These are phyloP conservation scores for Drosophila peninsularis DNA, from an alignment of 2,888 invertebrate species.

Conservation along the genomic window DNA sequence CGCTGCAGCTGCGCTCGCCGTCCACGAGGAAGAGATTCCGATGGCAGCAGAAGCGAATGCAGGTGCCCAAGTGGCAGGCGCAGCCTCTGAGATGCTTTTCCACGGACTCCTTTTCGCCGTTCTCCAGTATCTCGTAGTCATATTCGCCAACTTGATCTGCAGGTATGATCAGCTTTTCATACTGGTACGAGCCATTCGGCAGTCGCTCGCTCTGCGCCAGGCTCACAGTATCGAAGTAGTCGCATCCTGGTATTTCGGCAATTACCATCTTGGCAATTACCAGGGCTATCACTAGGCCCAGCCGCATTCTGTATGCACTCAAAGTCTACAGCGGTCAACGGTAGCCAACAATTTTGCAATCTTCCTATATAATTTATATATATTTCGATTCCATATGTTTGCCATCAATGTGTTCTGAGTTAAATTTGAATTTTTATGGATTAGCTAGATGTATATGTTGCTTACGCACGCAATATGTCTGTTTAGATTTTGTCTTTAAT, in stretches of 20 bases:
- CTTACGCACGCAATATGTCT: no score
- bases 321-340: no score
- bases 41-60: conserved; percentile 77
- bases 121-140: conserved; percentile 42
- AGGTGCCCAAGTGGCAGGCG: conserved; percentile 72
- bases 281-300: not conserved
- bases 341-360: not conserved
- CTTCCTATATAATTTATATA: not conserved
- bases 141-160: conserved; percentile 47
- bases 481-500: no score
- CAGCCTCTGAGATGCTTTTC: conserved; percentile 67
- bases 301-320: conserved; percentile 10
- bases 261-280: not conserved
- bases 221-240: conserved; percentile 68
- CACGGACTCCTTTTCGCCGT: conserved; percentile 21
- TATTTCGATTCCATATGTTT: not conserved
- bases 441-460: not conserved
- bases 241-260: conserved; percentile 54
- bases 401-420: not conserved
- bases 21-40: conserved; percentile 12
- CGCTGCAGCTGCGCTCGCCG: conserved; percentile 21
- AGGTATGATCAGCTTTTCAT: conserved; percentile 64
- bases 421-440: not conserved
- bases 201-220: conserved; percentile 43
- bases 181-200: conserved; percentile 64